Evolutionary conservation across 1,140 invertebrate genomes (phyloP), one percentile per base, ranked within the genome.

Genomic region (Cephus cinctus): DNA sequence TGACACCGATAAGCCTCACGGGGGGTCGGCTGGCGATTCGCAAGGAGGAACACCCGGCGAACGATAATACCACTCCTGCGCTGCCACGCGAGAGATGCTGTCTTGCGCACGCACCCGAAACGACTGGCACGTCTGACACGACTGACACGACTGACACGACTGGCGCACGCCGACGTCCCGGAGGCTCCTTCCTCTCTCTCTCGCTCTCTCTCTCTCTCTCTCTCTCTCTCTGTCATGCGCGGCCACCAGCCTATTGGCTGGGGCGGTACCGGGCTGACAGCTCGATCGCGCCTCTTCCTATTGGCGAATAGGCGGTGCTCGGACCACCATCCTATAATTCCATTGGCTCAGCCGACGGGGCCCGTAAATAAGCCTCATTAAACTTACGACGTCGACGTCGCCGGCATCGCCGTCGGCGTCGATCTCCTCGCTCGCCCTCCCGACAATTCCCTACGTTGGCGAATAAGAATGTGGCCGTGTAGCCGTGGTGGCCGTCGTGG

Each of bases 101-200:
- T 53, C 59, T 52, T 65, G 63, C 59, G 61, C 63, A 58, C 67
- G 68, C 63, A 66, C 57, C 65, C 58, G 55, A 65, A 58, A 57
- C 53, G 59, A 72, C 69, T 71, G 69, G 57, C 55, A 52, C n/a
- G n/a, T n/a, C n/a, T n/a, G n/a, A n/a, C n/a, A n/a, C n/a, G n/a
- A n/a, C 30, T 46, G 30, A 43, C 42, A 47, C 53, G 39, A 31
- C 23, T 50, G 57, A 39, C 14, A 34, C 43, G 42, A 31, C 40
- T 43, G 27, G 41, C 42, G 50, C 53, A 49, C 47, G 44, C 58
- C 47, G 59, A 54, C 57, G 34, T n/a, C n/a, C n/a, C n/a, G n/a
- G n/a, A n/a, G n/a, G n/a, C n/a, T n/a, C n/a, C n/a, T n/a, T n/a
- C 32, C 5, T 35, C 32, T n/a, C 5, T 5, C 4, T n/a, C 32